A percentile compares a stretch with the other conserved stretches of the same genome.
phyloP scores from a whole-genome alignment of 2,888 invertebrate species.

The Trichogramma evanescens region DNA sequence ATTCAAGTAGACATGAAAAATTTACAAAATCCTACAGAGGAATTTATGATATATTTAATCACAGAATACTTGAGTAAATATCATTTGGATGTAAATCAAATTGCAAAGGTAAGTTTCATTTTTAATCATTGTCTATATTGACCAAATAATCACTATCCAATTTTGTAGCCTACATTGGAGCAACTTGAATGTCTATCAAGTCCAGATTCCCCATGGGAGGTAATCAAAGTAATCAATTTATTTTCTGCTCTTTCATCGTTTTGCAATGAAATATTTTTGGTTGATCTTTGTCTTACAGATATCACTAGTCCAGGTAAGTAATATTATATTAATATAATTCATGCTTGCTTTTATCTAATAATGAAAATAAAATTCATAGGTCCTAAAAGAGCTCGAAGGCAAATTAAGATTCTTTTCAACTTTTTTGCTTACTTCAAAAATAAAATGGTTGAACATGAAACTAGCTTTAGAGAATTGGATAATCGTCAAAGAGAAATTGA shows the following conservation, averaged over 20 bases:
- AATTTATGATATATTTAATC: conserved; percentile 24
- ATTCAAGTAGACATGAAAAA: conserved; percentile 22
- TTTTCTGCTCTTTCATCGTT: conserved; percentile 22
- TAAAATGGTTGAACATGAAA: conserved; percentile 22
- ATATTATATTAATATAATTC: no score
- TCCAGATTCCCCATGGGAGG: conserved; percentile 22
- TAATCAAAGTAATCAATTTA: conserved; percentile 25
- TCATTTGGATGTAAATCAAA: conserved; percentile 23
- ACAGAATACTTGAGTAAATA: conserved; percentile 26
- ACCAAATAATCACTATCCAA: not conserved
- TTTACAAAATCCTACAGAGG: conserved; percentile 27
- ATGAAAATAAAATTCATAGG: not conserved
- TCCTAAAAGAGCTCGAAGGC: conserved; percentile 29
- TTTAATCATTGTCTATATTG: not conserved
- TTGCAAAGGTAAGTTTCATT: conserved; percentile 23
- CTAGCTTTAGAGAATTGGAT: conserved; percentile 21
- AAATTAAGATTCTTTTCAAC: conserved; percentile 27
- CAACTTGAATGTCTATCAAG: conserved; percentile 21
- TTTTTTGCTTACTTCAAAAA: conserved; percentile 26
- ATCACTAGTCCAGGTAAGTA: conserved; percentile 25
- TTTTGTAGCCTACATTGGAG: conserved; percentile 24
- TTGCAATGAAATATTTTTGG: conserved; percentile 24
- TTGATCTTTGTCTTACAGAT: conserved; percentile 27
- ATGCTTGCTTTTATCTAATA: no score
- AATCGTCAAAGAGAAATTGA: conserved; percentile 19